Evolutionary conservation across 2,113 vertebrate species (phyloP).

Genomic region (Thalassoma bifasciatum): DNA sequence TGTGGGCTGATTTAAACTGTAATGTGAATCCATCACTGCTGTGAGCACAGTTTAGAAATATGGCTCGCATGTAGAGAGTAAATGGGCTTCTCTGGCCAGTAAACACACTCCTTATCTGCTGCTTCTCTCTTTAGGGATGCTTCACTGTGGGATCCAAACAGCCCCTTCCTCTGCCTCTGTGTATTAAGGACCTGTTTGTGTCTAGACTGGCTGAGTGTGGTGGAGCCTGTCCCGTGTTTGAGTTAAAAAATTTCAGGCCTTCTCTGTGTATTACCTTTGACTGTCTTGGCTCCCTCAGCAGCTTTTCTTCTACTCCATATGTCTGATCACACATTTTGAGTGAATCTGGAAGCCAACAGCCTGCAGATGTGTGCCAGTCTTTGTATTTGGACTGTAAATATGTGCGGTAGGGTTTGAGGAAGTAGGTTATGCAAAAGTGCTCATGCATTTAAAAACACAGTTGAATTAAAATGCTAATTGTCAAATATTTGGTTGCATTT

Average conservation of each 20-base stretch:
- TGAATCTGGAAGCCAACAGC: slow-evolving; percentile 20
- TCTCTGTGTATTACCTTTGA: slow-evolving; percentile 20
- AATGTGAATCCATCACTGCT: slow-evolving; percentile 42
- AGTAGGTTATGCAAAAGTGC: background rate
- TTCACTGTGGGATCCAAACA: slow-evolving; percentile 34
- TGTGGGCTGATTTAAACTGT: slow-evolving; percentile 55
- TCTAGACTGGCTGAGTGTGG: slow-evolving; percentile 44
- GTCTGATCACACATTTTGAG: slow-evolving; percentile 40
- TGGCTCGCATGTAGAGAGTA: slow-evolving; percentile 19
- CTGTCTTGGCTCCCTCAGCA: slow-evolving; percentile 31
- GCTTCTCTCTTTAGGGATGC: slow-evolving; percentile 43
- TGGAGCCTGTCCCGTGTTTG: slow-evolving; percentile 28
- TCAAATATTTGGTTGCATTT: no score
- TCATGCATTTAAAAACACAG: no score
- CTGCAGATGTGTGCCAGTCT: slow-evolving; percentile 40
- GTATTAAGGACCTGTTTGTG: slow-evolving; percentile 18
- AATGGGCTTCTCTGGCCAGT: slow-evolving; percentile 20
- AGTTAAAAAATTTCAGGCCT: slow-evolving; percentile 30
- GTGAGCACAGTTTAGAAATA: slow-evolving; percentile 29
- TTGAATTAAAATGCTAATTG: no score
- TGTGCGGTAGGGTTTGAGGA: background rate
- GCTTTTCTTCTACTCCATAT: slow-evolving; percentile 56
- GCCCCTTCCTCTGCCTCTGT: slow-evolving; percentile 35
- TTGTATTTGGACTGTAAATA: slow-evolving; percentile 32
- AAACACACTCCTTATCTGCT: slow-evolving; percentile 49